phyloP scores from a whole-genome alignment of 2,113 vertebrate genomes.

The Heliornis fulica region DNA sequence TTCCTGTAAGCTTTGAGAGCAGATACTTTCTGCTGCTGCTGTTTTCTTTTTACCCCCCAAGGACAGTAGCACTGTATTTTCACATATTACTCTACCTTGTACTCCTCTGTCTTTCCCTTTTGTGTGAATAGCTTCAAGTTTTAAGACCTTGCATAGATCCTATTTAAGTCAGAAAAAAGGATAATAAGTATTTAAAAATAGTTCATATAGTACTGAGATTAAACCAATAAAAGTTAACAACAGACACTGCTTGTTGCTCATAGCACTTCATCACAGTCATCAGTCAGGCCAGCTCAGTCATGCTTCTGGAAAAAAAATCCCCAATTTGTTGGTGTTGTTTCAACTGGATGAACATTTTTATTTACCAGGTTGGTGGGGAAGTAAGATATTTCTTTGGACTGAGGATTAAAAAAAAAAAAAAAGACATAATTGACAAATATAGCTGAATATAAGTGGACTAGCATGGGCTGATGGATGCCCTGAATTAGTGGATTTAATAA shows the following conservation, averaged over 20 bases:
- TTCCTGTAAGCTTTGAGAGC: not conserved
- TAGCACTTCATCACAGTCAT: not conserved
- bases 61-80: not conserved
- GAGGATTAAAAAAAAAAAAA: not conserved
- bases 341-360: not conserved
- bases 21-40: not conserved
- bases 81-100: not conserved
- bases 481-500: not conserved
- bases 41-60: not conserved
- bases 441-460: not conserved
- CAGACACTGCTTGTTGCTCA: not conserved
- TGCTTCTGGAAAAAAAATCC: not conserved
- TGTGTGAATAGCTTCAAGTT: not conserved
- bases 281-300: not conserved
- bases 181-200: not conserved
- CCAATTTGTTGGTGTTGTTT: not conserved
- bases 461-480: not conserved
- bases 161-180: not conserved
- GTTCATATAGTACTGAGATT: not conserved
- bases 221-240: not conserved
- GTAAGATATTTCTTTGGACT: not conserved
- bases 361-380: not conserved
- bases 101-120: not conserved
- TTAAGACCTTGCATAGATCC: not conserved
- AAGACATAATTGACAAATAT: not conserved